Base-by-base conservation (phyloP, 2,888 invertebrate species). In the Chrysodeixis includens region DNA sequence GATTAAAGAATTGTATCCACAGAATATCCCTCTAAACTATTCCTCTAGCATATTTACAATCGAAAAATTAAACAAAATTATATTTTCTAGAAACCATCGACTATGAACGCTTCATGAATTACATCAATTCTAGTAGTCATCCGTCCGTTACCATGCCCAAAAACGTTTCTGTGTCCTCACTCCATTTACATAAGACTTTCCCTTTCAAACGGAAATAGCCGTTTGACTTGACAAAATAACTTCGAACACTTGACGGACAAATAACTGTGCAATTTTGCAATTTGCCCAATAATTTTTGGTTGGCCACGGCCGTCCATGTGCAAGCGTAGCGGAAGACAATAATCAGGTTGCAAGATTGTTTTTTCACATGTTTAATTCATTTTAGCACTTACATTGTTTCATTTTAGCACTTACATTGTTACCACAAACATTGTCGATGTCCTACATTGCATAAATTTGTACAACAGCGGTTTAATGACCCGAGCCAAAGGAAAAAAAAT, bases 181-280 rank as follows among this genome's bases (percentile, higher is more conserved):
- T 68, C 81, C 71, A 86, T 87, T 88, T 85, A 77, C 86, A 86
- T 87, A 85, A 79, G 53, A 81, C 88, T 90, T 91, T 90, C 89
- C 85, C 87, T 88, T 85, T 83, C 78, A 69, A 85, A 84, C 89
- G 89, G 91, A 92, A 90, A 90, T 79, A 77, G 81, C 72, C 82
- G 84, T 83, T 86, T 86, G 80, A 66, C 56, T 73, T 86, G 84
- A 82, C 83, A 86, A 88, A 86, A 86, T 84, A 82, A 82, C 79
- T 79, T 66, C 76, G 74, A 81, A 83, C 77, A 71, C 69, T 77
- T 78, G 78, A 81, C 84, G 71, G 61, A 76, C 62, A 76, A 82
- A 81, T 78, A 76, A 78, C 79, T 68, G 74, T 83, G 74, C 76
- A 59, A 83, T 81, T 82, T 77, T 68, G 69, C 64, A 56, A 73